phyloP scores from a whole-genome alignment of 2,113 vertebrate species.

The Paedocypris sp. region DNA sequence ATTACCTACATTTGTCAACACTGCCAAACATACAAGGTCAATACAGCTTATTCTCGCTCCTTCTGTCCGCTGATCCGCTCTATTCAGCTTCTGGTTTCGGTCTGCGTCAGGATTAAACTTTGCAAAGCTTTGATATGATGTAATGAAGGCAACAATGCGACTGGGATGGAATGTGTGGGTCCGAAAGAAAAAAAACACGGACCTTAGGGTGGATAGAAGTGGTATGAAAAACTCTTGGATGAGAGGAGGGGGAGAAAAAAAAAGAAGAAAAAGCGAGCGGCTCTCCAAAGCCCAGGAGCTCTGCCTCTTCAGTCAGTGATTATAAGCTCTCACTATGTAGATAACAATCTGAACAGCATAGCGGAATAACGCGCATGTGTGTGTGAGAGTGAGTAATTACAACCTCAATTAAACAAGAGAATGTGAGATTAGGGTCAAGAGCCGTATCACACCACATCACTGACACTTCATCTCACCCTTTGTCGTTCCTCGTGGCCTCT shows the following conservation, averaged over 20 bases:
- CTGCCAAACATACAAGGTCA: constrained; percentile 31
- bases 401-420: constrained; percentile 39
- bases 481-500: constrained; percentile 4
- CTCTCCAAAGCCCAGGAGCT: constrained; percentile 1
- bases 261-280: neutral
- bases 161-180: constrained; percentile 1
- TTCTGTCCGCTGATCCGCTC: neutral
- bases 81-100: neutral
- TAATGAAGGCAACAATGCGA: constrained; percentile 15
- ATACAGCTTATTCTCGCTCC: neutral
- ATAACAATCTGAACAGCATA: constrained; percentile 34
- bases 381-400: constrained; percentile 33
- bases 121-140: constrained; percentile 9
- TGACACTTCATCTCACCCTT: constrained; percentile 12
- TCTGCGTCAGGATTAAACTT: constrained; percentile 2
- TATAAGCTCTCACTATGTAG: constrained; percentile 38
- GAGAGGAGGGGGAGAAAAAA: neutral
- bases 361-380: constrained; percentile 12
- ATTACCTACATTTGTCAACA: constrained; percentile 40
- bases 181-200: constrained; percentile 8
- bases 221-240: constrained; percentile 5
- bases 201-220: neutral
- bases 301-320: constrained; percentile 38
- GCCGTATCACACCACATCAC: constrained; percentile 28
- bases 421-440: constrained; percentile 38